Conservation (phyloP, 1,140 invertebrate species). For the Dufourea novaeangliae region DNA sequence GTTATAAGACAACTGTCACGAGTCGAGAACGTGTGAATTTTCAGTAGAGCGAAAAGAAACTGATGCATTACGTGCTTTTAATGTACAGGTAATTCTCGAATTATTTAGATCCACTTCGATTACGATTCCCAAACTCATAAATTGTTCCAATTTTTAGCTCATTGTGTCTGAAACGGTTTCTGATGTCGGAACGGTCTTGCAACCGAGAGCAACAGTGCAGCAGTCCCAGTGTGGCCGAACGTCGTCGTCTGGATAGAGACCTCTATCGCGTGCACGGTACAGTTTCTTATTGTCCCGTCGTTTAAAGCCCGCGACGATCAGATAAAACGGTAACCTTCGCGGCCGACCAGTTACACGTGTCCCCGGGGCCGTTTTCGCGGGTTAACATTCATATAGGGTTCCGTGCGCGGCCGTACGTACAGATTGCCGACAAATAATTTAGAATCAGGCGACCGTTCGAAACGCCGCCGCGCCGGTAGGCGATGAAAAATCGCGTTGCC, state of each 20-base stretch:
- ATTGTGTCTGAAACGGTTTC: too few species aligned
- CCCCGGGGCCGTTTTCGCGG: conserved; percentile 33
- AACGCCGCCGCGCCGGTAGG: too few species aligned
- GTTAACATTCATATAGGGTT: conserved; percentile 30
- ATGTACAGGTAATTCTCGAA: too few species aligned
- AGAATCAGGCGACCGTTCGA: conserved; percentile 38
- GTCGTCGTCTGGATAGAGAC: conserved; percentile 5
- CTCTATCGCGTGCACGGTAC: conserved; percentile 1
- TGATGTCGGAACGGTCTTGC: too few species aligned
- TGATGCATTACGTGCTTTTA: too few species aligned
- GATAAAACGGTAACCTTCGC: conserved; percentile 37
- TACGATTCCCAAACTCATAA: too few species aligned
- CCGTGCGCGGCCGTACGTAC: background rate
- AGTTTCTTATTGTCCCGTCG: conserved; percentile 11
- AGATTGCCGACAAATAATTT: conserved; percentile 52
- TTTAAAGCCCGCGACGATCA: conserved; percentile 18
- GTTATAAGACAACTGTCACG: too few species aligned
- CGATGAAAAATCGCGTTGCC: conserved; percentile 35
- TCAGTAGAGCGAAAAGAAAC: too few species aligned
- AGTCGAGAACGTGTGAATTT: too few species aligned
- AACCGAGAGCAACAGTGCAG: too few species aligned
- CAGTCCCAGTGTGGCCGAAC: background rate
- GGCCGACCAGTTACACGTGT: conserved; percentile 27
- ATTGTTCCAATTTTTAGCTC: background rate
- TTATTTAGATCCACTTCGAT: too few species aligned